These are phyloP conservation scores for Halcyon malimbica DNA, from an alignment of 2,113 vertebrate species.

Conservation along the genomic window DNA sequence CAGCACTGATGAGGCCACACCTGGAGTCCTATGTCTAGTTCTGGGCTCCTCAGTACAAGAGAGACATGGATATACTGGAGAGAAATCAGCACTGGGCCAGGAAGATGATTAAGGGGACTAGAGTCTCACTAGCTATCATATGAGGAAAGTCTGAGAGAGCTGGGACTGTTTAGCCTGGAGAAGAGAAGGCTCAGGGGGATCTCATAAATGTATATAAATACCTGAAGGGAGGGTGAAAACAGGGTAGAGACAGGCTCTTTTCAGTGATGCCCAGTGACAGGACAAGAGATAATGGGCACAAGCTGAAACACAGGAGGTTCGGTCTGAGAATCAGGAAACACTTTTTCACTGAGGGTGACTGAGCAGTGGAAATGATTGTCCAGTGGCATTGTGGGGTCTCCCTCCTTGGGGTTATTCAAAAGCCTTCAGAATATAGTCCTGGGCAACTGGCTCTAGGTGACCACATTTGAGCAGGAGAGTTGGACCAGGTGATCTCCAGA, in stretches of 20 bases:
- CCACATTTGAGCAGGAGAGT: not conserved
- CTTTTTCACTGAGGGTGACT: not conserved
- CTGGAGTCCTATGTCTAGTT: not conserved
- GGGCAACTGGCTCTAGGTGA: not conserved
- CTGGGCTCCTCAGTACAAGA: not conserved
- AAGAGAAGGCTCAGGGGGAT: no score
- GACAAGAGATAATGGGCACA: not conserved
- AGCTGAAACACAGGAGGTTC: not conserved
- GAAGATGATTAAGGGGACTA: no score
- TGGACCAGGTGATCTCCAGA: not conserved
- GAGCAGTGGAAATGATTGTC: not conserved
- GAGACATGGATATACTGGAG: not conserved
- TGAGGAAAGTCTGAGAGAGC: no score
- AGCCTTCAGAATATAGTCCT: not conserved
- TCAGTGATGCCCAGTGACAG: not conserved
- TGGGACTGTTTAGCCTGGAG: no score
- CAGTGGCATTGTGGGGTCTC: not conserved
- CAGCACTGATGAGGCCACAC: not conserved
- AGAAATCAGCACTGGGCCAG: not conserved
- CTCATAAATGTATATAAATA: not conserved
- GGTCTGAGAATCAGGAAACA: not conserved
- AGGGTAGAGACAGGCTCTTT: not conserved
- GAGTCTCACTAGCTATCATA: no score
- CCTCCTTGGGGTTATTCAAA: not conserved
- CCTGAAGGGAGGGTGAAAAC: not conserved